phyloP scores from a whole-genome alignment of 2,113 vertebrate species.

The Sprattus sprattus region DNA sequence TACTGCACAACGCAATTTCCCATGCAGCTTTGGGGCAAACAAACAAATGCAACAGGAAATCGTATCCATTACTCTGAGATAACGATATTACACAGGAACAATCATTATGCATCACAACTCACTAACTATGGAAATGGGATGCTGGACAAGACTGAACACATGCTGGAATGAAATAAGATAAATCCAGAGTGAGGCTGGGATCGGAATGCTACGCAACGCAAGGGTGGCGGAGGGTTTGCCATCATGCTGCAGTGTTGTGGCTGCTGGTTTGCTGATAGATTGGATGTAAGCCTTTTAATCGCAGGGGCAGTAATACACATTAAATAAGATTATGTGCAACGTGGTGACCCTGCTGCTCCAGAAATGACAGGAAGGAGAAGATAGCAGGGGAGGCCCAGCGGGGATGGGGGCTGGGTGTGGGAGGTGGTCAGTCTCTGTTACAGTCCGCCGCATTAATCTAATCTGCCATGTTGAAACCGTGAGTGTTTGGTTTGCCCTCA shows the following conservation, averaged over 20 bases:
- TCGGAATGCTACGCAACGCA: not conserved
- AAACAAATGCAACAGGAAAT: not conserved
- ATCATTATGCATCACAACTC: not conserved
- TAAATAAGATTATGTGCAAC: slow-evolving; percentile 4
- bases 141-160: not conserved
- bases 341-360: slow-evolving; percentile 1
- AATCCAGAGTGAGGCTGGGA: not conserved
- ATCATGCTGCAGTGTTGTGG: not conserved
- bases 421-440: not conserved
- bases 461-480: not conserved
- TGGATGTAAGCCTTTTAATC: slow-evolving; percentile 17
- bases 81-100: not conserved
- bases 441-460: not conserved
- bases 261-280: slow-evolving; percentile 10
- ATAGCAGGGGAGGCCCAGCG: not conserved
- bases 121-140: not conserved
- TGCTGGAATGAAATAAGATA: not conserved
- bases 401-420: not conserved
- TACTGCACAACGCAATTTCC: slow-evolving; percentile 2
- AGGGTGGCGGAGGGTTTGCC: not conserved
- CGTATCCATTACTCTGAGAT: not conserved
- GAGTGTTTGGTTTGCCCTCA: not conserved
- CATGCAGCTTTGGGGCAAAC: not conserved
- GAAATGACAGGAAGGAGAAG: slow-evolving; percentile 10
- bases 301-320: not conserved